phyloP scores from a whole-genome alignment of 1,140 invertebrate species.

The Zaprionus ghesquierei region DNA sequence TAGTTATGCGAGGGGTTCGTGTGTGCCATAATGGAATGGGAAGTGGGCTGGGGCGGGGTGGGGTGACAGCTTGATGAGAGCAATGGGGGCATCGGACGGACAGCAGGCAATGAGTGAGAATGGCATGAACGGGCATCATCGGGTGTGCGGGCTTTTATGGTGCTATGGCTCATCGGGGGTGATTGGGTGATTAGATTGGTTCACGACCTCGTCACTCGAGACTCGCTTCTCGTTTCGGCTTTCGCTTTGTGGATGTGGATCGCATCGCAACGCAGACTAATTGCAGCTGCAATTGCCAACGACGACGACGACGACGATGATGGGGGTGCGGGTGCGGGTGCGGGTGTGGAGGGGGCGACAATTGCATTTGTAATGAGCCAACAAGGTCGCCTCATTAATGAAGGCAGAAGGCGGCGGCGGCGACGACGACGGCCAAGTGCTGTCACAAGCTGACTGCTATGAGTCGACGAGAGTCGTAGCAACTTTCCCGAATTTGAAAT shows the following conservation, averaged over 20 bases:
- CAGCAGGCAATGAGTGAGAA: not conserved
- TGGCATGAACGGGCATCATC: not conserved
- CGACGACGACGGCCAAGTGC: too few species aligned
- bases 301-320: too few species aligned
- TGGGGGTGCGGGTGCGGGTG: too few species aligned
- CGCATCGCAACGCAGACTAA: slow-evolving; percentile 29
- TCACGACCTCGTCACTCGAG: slow-evolving; percentile 29
- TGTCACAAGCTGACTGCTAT: slow-evolving; percentile 34
- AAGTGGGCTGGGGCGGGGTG: not conserved
- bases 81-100: slow-evolving; percentile 1
- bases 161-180: not conserved
- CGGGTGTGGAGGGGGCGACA: slow-evolving; percentile 19
- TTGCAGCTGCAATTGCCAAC: slow-evolving; percentile 24
- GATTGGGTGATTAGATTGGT: slow-evolving; percentile 35
- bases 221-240: not conserved
- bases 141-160: not conserved
- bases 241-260: slow-evolving; percentile 4
- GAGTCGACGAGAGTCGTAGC: not conserved
- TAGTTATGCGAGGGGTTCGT: not conserved
- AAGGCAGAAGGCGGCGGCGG: slow-evolving; percentile 5
- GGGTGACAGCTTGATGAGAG: not conserved
- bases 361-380: slow-evolving; percentile 43
- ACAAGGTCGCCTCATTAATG: slow-evolving; percentile 38
- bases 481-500: slow-evolving; percentile 39
- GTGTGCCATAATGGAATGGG: not conserved